phyloP scores from a whole-genome alignment of 1,140 invertebrate species.

The Triops longicaudatus region DNA sequence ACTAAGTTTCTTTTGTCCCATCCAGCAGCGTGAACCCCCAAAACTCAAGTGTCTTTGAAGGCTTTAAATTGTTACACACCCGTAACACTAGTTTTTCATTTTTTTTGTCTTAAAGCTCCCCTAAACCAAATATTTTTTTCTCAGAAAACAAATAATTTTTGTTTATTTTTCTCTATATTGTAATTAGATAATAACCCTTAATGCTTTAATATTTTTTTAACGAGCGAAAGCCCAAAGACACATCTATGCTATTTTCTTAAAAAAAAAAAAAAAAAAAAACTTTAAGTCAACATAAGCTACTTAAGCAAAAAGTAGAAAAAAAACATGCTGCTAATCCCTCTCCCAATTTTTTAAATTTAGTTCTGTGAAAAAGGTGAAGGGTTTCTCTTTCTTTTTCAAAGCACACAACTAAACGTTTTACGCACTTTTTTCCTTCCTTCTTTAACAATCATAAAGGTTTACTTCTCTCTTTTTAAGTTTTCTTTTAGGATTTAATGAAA shows the following conservation, averaged over 20 bases:
- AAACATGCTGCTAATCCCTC: too few relatives aligned
- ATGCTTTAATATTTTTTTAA: neutral
- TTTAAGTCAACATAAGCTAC: too few relatives aligned
- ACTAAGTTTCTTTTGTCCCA: neutral
- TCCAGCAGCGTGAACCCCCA: neutral
- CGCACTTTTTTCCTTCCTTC: neutral
- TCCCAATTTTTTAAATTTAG: too few relatives aligned
- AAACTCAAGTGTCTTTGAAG: neutral
- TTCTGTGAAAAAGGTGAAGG: neutral
- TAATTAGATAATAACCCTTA: neutral
- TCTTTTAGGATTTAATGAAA: too few relatives aligned
- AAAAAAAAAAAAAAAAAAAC: neutral
- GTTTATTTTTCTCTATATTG: neutral
- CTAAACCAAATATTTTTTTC: neutral
- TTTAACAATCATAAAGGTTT: neutral
- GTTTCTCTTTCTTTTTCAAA: neutral
- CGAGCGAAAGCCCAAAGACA: constrained; percentile 4
- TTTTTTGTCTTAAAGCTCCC: neutral
- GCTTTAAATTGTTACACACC: neutral
- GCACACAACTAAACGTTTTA: neutral
- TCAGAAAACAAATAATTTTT: neutral
- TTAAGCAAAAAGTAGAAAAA: too few relatives aligned
- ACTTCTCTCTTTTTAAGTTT: too few relatives aligned
- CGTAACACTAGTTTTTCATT: neutral
- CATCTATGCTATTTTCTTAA: neutral